These are phyloP conservation scores for Lasioglossum calceatum DNA, from an alignment of 2,888 invertebrate species.

Conservation along the genomic window DNA sequence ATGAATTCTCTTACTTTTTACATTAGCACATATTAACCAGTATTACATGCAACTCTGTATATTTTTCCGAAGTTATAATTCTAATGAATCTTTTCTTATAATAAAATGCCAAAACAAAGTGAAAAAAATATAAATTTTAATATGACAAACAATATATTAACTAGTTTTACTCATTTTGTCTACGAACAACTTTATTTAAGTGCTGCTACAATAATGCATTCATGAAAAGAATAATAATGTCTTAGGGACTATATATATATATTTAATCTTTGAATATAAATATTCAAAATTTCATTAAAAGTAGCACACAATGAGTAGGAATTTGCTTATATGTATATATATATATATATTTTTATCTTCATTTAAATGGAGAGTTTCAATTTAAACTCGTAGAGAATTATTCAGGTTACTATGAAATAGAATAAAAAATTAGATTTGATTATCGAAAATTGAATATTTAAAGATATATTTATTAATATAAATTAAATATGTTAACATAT, in stretches of 20 bases:
- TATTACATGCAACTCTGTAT: slow-evolving; percentile 29
- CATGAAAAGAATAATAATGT: neutral
- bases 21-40: slow-evolving; percentile 14
- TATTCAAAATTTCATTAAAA: neutral
- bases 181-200: slow-evolving; percentile 5
- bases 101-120: slow-evolving; percentile 18
- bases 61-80: slow-evolving; percentile 14
- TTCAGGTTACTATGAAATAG: neutral
- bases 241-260: slow-evolving; percentile 21
- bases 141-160: neutral
- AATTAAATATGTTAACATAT: neutral
- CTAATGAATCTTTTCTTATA: neutral
- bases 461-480: neutral
- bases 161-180: slow-evolving; percentile 13
- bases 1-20: slow-evolving; percentile 9
- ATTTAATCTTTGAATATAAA: slow-evolving; percentile 26
- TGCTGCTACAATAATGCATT: slow-evolving; percentile 14
- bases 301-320: neutral
- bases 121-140: slow-evolving; percentile 9
- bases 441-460: neutral
- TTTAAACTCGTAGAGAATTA: neutral
- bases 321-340: neutral
- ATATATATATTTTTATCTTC: neutral
- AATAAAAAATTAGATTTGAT: neutral
- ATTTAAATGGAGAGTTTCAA: neutral